Conservation (phyloP, 2,113 vertebrate genomes). For the Tursiops truncatus region DNA sequence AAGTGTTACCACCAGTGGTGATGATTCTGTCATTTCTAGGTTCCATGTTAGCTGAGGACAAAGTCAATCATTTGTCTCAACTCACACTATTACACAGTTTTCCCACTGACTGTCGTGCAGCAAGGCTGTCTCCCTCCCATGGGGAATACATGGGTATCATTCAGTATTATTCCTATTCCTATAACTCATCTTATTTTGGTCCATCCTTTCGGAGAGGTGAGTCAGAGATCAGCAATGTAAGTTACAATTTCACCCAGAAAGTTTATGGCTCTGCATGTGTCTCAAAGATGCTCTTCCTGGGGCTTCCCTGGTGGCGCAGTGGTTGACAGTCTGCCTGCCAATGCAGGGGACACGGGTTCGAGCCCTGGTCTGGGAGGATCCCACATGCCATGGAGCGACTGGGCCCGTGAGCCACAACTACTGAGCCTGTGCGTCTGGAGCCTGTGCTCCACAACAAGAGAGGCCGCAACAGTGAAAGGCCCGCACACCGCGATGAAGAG, state of each 20-base stretch:
- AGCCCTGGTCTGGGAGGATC: no score
- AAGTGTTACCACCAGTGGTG: neutral
- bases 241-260: neutral
- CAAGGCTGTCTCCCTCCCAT: neutral
- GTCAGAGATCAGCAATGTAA: neutral
- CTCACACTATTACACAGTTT: conserved; percentile 4
- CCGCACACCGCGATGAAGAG: no score
- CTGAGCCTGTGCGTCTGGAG: no score
- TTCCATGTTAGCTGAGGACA: conserved; percentile 33
- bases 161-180: conserved; percentile 5
- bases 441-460: no score
- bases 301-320: no score
- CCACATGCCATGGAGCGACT: no score
- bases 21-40: conserved; percentile 41
- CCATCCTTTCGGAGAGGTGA: neutral
- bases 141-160: neutral
- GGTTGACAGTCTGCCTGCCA: no score
- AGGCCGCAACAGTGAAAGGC: no score
- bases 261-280: neutral
- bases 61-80: conserved; percentile 27
- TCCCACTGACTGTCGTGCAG: neutral
- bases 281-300: neutral
- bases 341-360: no score
- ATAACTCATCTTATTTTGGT: conserved; percentile 13
- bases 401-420: no score